Conservation (phyloP, 2,888 invertebrate genomes). For the Sinelater perroti region DNA sequence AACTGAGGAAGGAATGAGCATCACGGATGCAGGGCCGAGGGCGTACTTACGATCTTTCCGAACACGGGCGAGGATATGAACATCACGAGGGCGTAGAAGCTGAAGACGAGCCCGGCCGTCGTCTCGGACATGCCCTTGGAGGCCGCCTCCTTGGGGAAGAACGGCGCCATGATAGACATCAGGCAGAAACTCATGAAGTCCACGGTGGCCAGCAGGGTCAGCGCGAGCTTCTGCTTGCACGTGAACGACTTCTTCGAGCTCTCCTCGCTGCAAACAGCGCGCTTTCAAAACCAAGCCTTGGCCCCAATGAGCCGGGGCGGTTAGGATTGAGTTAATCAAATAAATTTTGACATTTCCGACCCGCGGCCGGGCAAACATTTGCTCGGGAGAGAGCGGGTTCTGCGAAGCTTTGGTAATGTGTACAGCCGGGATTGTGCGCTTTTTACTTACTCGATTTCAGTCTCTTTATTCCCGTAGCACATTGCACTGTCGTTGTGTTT, state of each 20-base stretch:
- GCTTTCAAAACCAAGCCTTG: slow-evolving; percentile 1
- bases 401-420: too few species aligned
- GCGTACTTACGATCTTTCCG: slow-evolving; percentile 76
- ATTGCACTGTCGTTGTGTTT: too few species aligned
- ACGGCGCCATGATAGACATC: slow-evolving; percentile 82
- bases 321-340: too few species aligned
- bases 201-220: slow-evolving; percentile 71
- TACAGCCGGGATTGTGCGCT: too few species aligned
- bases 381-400: too few species aligned
- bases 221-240: slow-evolving; percentile 65
- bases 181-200: slow-evolving; percentile 79
- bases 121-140: slow-evolving; percentile 75
- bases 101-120: slow-evolving; percentile 77
- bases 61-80: slow-evolving; percentile 77
- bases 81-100: slow-evolving; percentile 78
- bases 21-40: neutral
- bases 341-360: too few species aligned
- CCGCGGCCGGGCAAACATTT: too few species aligned
- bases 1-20: too few species aligned
- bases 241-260: neutral
- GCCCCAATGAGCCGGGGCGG: too few species aligned
- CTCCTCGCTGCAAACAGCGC: neutral
- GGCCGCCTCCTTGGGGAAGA: slow-evolving; percentile 78
- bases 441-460: too few species aligned
- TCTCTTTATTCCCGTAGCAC: too few species aligned